Conservation (phyloP, 1,140 invertebrate species). For the Bombus picipes region DNA sequence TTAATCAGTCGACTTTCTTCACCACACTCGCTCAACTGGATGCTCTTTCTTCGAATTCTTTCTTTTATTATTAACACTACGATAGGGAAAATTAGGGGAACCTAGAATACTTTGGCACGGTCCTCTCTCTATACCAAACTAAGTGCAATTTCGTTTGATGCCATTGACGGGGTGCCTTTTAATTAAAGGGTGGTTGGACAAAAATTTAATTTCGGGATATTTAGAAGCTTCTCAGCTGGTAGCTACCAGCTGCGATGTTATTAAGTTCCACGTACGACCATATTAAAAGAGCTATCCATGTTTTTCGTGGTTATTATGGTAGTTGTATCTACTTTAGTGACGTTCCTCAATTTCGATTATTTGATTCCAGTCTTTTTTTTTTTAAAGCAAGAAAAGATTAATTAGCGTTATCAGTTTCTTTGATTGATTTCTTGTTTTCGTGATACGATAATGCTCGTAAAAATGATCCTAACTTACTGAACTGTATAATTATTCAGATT, state of each 20-base stretch:
- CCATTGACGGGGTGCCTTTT: conserved; percentile 14
- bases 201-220: conserved; percentile 39
- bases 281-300: not conserved
- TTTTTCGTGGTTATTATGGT: not conserved
- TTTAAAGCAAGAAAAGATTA: no score
- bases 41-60: conserved; percentile 25
- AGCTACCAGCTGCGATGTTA: not conserved
- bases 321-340: not conserved
- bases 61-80: not conserved
- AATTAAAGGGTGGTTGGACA: conserved; percentile 24
- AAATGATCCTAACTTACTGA: not conserved
- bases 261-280: not conserved
- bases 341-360: not conserved
- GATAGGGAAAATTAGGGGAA: conserved; percentile 20
- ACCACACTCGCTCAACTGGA: no score
- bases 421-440: no score
- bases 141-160: conserved; percentile 30
- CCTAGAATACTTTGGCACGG: not conserved
- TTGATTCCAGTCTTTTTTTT: no score
- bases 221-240: no score
- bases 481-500: not conserved
- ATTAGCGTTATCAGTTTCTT: no score
- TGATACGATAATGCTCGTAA: no score
- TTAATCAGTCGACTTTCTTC: conserved; percentile 48
- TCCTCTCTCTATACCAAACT: not conserved